These are phyloP conservation scores for Pollenia angustigena DNA, from an alignment of 2,888 invertebrate species.

Conservation along the genomic window DNA sequence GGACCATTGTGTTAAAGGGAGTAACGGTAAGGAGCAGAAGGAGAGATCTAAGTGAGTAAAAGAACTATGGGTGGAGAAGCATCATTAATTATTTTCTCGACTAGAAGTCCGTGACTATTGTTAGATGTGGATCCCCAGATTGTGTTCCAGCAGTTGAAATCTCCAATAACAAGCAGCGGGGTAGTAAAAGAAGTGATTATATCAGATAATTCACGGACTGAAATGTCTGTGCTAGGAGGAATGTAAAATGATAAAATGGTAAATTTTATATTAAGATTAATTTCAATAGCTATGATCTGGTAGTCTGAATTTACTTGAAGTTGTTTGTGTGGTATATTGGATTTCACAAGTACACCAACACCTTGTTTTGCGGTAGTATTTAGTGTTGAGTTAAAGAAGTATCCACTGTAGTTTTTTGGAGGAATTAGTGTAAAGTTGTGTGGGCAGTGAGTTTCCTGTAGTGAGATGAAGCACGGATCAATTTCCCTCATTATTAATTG, in stretches of 20 bases:
- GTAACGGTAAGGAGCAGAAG: background rate
- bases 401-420: slow-evolving; percentile 10
- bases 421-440: background rate
- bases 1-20: slow-evolving; percentile 1
- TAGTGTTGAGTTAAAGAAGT: background rate
- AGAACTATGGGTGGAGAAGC: background rate
- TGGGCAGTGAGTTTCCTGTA: slow-evolving; percentile 6
- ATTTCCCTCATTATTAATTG: slow-evolving; percentile 9
- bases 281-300: slow-evolving; percentile 28
- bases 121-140: background rate
- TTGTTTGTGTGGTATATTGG: slow-evolving; percentile 39
- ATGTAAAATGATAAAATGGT: slow-evolving; percentile 28
- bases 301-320: slow-evolving; percentile 4
- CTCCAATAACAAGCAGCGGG: background rate
- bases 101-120: background rate
- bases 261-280: slow-evolving; percentile 13
- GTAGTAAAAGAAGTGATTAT: background rate
- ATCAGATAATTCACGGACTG: background rate
- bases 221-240: slow-evolving; percentile 6
- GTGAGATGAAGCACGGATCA: slow-evolving; percentile 24
- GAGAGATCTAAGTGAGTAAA: slow-evolving; percentile 9
- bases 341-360: slow-evolving; percentile 32
- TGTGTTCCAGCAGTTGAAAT: background rate
- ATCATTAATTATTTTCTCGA: background rate
- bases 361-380: slow-evolving; percentile 45